A percentile compares a stretch with the other conserved stretches of the same genome.
These are phyloP conservation scores for Cygnus atratus DNA, from an alignment of 2,113 vertebrate genomes.

Conservation along the genomic window DNA sequence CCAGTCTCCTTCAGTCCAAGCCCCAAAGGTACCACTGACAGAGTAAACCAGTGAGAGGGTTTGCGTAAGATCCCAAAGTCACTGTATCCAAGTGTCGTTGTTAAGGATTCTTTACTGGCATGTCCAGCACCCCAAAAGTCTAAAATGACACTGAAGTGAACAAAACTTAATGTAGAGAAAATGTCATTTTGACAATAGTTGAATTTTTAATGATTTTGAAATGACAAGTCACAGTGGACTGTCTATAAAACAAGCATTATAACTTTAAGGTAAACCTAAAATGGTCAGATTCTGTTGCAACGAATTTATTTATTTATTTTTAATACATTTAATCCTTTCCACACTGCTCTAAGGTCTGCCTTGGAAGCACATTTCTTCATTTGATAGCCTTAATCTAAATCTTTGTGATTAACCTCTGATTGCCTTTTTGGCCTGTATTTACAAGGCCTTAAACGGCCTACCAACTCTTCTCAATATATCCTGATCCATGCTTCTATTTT, in stretches of 20 bases:
- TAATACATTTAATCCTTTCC: conserved; percentile 22
- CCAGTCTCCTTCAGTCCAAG: background rate
- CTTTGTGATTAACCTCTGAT: conserved; percentile 38
- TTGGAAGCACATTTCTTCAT: background rate
- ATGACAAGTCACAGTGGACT: background rate
- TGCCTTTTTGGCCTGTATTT: conserved; percentile 34
- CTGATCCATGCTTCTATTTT: conserved; percentile 27
- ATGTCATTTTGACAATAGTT: background rate
- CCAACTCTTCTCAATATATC: conserved; percentile 35
- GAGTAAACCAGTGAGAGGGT: background rate
- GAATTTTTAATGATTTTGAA: background rate
- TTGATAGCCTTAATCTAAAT: conserved; percentile 48
- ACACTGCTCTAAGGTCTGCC: background rate
- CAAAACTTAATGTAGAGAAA: rapidly evolving
- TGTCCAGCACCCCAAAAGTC: background rate
- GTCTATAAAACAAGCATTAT: background rate
- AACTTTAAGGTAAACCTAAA: background rate
- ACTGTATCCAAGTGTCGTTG: background rate
- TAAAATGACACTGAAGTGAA: background rate
- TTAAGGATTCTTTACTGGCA: rapidly evolving
- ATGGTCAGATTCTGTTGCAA: background rate
- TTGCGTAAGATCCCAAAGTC: background rate
- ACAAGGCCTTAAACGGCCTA: conserved; percentile 22
- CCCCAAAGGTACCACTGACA: background rate
- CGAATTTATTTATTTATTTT: background rate